Evolutionary conservation across 2,888 invertebrate species (phyloP), one percentile per base, ranked within the genome.

Genomic region (Miltochrista miniata): DNA sequence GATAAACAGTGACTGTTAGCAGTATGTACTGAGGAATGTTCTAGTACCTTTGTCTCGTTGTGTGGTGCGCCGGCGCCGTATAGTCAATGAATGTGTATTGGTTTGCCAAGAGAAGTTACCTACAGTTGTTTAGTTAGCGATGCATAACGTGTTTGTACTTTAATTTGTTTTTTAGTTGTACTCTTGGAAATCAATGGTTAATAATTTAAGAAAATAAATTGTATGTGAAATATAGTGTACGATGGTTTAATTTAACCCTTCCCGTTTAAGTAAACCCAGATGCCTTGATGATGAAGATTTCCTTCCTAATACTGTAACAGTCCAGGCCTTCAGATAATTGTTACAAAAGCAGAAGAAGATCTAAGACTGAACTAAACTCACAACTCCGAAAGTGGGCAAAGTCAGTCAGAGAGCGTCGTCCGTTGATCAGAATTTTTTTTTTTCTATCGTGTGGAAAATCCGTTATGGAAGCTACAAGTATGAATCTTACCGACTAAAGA

Each of bases 131-230:
- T 85, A 90, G 85, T 88, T 91, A 90, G 88, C 85, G 79, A 89
- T 89, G 87, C 90, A 90, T 90, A 91, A 90, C 90, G 90, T 91
- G 90, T 91, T 90, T 91, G 90, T 91, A 90, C 90, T 90, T 90
- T 90, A 91, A 90, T 90, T 91, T 91, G 91, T 90, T 90, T 90
- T 91, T 90, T 91, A 90, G 90, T 90, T 91, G 84, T 91, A 90
- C 90, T 90, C 90, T 91, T 91, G 91, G 90, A 91, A 90, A 90
- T 90, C 90, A 89, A 90, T 90, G 91, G 91, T 90, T 91, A 91
- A 88, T 91, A 89, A 90, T 89, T 90, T 90, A 91, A 91, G 91
- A 88, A 88, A 90, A 90, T 90, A 90, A 90, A 91, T 86, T 90
- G 91, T 90, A 91, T 91, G 91, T 91, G 88, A 90, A 90, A 81